Conservation (phyloP, 2,888 invertebrate species). For the Globia sparganii region DNA sequence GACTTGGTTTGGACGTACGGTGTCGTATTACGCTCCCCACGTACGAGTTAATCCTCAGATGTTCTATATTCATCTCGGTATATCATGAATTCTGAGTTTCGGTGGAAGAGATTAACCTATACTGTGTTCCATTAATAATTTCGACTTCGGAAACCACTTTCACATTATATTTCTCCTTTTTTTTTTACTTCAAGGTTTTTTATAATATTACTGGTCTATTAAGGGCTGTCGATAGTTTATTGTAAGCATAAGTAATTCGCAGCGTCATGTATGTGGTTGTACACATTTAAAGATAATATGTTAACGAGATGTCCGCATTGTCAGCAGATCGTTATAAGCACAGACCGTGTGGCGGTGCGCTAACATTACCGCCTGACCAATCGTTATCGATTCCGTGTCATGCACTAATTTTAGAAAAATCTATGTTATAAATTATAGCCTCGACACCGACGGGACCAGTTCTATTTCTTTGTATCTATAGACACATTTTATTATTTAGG, state of each 20-base stretch:
- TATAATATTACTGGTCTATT: background rate
- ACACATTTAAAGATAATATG: slow-evolving; percentile 37
- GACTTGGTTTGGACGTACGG: slow-evolving; percentile 54
- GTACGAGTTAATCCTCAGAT: slow-evolving; percentile 62
- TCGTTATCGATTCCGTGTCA: slow-evolving; percentile 83
- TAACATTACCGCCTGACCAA: slow-evolving; percentile 75
- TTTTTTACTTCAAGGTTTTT: background rate
- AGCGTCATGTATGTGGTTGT: slow-evolving; percentile 13
- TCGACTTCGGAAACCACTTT: slow-evolving; percentile 29
- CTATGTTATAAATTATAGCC: slow-evolving; percentile 73
- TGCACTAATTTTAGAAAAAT: slow-evolving; percentile 84
- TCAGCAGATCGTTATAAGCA: slow-evolving; percentile 58
- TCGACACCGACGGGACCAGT: slow-evolving; percentile 66
- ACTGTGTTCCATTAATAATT: slow-evolving; percentile 55
- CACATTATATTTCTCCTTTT: background rate
- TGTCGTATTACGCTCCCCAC: slow-evolving; percentile 61
- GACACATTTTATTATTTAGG: slow-evolving; percentile 63
- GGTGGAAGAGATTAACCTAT: slow-evolving; percentile 60
- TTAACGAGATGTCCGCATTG: slow-evolving; percentile 42
- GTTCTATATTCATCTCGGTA: slow-evolving; percentile 58
- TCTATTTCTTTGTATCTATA: slow-evolving; percentile 62
- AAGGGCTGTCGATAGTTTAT: slow-evolving; percentile 12
- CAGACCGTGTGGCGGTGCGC: slow-evolving; percentile 68
- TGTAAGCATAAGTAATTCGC: slow-evolving; percentile 9
- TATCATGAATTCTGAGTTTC: slow-evolving; percentile 56